Percentiles rank a stretch among this genome's conserved stretches.
These are phyloP conservation scores for Cryptotis parvus DNA, from an alignment of 2,113 vertebrate genomes.

Conservation along the genomic window DNA sequence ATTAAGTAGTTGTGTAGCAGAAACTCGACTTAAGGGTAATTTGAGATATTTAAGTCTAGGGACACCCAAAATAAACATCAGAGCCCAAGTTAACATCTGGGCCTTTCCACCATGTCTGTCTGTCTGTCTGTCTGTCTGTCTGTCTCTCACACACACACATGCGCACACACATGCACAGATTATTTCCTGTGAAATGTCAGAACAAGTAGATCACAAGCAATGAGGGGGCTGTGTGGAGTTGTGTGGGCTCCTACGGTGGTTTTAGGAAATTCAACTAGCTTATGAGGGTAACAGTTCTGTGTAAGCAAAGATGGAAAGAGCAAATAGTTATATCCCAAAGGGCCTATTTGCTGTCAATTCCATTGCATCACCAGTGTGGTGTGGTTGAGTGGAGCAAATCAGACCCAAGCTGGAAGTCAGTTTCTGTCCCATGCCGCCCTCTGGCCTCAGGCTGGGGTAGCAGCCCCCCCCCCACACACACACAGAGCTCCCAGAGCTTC, in stretches of 20 bases:
- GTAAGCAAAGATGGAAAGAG: neutral
- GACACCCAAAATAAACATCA: slow-evolving; percentile 67
- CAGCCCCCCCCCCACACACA: neutral
- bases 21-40: slow-evolving; percentile 66
- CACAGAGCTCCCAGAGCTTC: neutral
- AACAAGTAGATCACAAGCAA: slow-evolving; percentile 32
- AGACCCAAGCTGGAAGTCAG: neutral
- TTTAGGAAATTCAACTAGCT: slow-evolving; percentile 36
- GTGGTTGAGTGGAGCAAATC: neutral
- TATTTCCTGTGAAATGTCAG: slow-evolving; percentile 51
- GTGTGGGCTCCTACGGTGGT: neutral
- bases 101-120: neutral
- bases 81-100: slow-evolving; percentile 47
- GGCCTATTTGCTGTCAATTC: neutral
- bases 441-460: neutral
- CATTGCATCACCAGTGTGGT: neutral
- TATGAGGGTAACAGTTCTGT: neutral
- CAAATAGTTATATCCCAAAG: slow-evolving; percentile 32
- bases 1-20: slow-evolving; percentile 63
- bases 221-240: neutral
- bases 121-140: no score
- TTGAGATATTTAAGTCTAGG: slow-evolving; percentile 64
- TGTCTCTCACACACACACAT: neutral
- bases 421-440: neutral
- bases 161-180: neutral